Base-by-base conservation (phyloP, 2,888 invertebrate species). In the Phalera bucephala region DNA sequence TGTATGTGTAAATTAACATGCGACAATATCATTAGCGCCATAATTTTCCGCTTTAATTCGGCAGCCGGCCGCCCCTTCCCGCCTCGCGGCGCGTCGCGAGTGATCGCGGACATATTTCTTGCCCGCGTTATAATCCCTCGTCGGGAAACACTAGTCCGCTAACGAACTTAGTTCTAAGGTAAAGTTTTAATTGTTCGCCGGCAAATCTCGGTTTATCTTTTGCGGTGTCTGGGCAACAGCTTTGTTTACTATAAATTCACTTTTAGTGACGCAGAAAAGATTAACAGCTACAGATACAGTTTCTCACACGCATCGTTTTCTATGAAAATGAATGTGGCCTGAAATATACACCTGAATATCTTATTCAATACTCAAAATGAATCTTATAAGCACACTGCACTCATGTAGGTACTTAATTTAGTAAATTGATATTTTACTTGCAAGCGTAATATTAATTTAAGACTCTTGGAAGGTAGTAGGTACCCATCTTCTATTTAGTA, bases 181-280 rank as follows among this genome's bases (percentile, higher is more conserved):
- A 86, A 88, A 88, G 82, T 88, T 88, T 88, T 88, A 88, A 88
- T 88, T 88, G 88, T 85, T n/a, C 79, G 67, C 78, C 64, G 69
- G 82, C 78, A 85, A 84, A 85, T 80, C 83, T 84, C 75, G 73
- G 81, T 85, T 85, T 84, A 85, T 86, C 85, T 88, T 88, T 85
- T 84, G 81, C 69, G 81, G 83, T 81, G 73, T 62, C 74, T 51
- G 63, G 64, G 71, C 76, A 77, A 80, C 79, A 72, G 79, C 72
- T 80, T 78, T 83, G 84, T 86, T 84, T 77, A 80, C 79, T 78
- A 74, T 80, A 82, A 82, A 86, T 86, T 83, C 76, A 83, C 85
- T 88, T 83, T 81, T 71, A 74, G 67, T 53, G 54, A 60, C 64
- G 58, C 67, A 68, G 69, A 70, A 78, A 80, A 79, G 72, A 80